Conservation (phyloP, 2,797 vertebrate species). For the Tragopan temminckii region DNA sequence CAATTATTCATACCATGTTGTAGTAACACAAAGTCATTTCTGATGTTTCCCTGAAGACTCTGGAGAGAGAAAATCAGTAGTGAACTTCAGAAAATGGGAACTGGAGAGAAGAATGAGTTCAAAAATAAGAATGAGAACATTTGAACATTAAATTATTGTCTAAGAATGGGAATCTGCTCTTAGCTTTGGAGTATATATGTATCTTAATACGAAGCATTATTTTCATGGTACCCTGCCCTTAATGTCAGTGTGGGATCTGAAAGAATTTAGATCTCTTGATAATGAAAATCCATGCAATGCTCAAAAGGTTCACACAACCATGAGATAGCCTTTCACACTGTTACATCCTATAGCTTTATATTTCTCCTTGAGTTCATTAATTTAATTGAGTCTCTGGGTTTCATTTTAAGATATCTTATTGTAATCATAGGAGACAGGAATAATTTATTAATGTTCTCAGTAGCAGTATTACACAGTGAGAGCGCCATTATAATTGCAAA, state of each 20-base stretch:
- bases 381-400: constrained; percentile 54
- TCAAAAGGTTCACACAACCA: constrained; percentile 23
- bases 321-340: constrained; percentile 28
- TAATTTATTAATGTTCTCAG: constrained; percentile 50
- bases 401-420: constrained; percentile 61
- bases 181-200: neutral
- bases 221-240: constrained; percentile 37
- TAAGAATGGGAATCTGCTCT: neutral
- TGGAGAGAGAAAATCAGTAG: neutral
- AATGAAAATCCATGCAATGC: constrained; percentile 45
- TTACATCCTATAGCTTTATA: constrained; percentile 41
- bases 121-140: neutral
- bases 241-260: constrained; percentile 9
- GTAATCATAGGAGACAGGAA: constrained; percentile 42
- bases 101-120: neutral
- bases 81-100: neutral
- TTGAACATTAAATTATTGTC: neutral
- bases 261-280: constrained; percentile 18
- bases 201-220: neutral
- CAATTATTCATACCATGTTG: neutral
- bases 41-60: neutral
- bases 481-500: constrained; percentile 42
- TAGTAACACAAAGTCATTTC: neutral
- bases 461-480: neutral
- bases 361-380: constrained; percentile 56